Conservation (phyloP, 30 jellyfish, hydroid and myxozoan species). For the Hydractinia symbiolongicarpus region DNA sequence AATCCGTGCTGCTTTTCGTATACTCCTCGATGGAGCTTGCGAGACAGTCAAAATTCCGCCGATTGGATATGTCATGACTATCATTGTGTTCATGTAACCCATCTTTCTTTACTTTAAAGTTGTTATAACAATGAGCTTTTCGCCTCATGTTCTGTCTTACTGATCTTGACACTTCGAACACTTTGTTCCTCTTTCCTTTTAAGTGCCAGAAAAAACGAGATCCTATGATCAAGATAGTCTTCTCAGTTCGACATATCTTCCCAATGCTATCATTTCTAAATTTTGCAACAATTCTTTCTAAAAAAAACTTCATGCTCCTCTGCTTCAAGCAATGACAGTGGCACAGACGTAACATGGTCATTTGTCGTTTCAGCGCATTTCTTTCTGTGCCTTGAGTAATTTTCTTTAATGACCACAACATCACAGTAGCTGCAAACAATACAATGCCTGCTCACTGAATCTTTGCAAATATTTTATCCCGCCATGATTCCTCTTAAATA, state of each 20-base stretch:
- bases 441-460: too few species aligned
- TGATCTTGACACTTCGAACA: slow-evolving; percentile 11
- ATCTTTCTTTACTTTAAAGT: not conserved
- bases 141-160: slow-evolving; percentile 31
- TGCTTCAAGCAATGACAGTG: slow-evolving; percentile 5
- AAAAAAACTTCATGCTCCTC: slow-evolving; percentile 12
- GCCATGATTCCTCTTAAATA: too few species aligned
- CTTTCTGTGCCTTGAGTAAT: slow-evolving; percentile 15
- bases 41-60: slow-evolving; percentile 3
- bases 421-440: slow-evolving; percentile 24
- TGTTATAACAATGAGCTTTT: not conserved
- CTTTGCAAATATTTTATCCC: too few species aligned
- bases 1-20: not conserved
- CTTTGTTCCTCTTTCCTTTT: slow-evolving; percentile 7
- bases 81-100: not conserved
- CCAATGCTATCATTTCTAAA: slow-evolving; percentile 20
- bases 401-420: not conserved
- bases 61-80: slow-evolving; percentile 5
- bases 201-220: not conserved
- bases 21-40: slow-evolving; percentile 10
- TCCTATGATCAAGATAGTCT: slow-evolving; percentile 12
- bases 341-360: slow-evolving; percentile 13
- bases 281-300: not conserved
- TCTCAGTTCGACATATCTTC: slow-evolving; percentile 19
- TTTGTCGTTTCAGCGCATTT: slow-evolving; percentile 8